Conservation (phyloP, 2,888 invertebrate species). For the Cheilosia vulpina region DNA sequence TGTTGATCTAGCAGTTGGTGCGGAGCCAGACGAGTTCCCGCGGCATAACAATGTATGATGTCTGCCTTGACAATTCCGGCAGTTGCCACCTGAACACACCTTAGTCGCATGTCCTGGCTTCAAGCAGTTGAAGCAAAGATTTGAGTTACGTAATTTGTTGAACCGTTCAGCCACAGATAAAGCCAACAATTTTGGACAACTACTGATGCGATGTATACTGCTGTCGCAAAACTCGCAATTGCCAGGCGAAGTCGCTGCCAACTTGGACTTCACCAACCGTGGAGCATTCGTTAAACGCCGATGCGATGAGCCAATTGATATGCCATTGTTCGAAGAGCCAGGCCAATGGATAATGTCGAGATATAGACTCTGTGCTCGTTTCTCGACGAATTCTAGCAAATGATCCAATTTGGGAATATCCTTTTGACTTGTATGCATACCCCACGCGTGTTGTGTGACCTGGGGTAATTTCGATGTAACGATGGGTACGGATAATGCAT, state of each 20-base stretch:
- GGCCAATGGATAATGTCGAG: background rate
- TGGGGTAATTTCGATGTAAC: background rate
- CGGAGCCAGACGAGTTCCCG: background rate
- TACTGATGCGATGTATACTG: constrained; percentile 17
- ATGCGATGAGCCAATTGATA: constrained; percentile 1
- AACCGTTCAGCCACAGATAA: constrained; percentile 36
- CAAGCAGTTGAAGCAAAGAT: constrained; percentile 35
- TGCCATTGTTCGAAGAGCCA: constrained; percentile 5
- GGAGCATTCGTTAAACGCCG: background rate
- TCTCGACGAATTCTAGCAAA: too few relatives aligned
- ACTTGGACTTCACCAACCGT: constrained; percentile 29
- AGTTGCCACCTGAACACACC: background rate
- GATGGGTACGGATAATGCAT: too few relatives aligned
- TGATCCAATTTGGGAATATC: background rate
- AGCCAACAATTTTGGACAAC: constrained; percentile 9
- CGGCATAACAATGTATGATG: background rate
- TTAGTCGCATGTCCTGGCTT: constrained; percentile 7
- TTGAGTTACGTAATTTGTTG: constrained; percentile 22
- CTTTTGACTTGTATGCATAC: background rate
- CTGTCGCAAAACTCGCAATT: constrained; percentile 36
- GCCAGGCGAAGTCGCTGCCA: constrained; percentile 24
- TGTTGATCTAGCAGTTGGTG: background rate
- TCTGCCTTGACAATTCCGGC: background rate
- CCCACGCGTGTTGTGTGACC: background rate
- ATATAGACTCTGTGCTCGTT: background rate